Base-by-base conservation (phyloP, 2,888 invertebrate species). In the Microplitis manilae region DNA sequence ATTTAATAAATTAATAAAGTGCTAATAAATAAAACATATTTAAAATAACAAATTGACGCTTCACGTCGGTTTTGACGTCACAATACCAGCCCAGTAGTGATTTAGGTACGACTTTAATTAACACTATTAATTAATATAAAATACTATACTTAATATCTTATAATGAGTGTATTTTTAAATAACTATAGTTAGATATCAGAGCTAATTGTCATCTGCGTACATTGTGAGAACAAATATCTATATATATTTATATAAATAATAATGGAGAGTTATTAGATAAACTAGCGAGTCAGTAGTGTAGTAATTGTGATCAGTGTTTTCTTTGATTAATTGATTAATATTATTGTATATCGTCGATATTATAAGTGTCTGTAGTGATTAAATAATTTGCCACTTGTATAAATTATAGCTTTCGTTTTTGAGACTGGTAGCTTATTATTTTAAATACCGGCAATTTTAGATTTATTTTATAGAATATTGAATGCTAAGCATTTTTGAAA, bases 51-150 rank as follows among this genome's bases (percentile, higher is more conserved):
- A 80, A 83, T 80, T 83, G 84, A 87, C 84, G 86, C 86, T 88
- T 88, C 86, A 88, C 83, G 86, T 87, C 87, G 86, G 62, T 15
- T 50, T 62, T 62, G 62, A 62, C 62, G 20, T 62, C 62, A 89
- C 87, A 89, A 89, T 88, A 88, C 88, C 89, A 89, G 88, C 89
- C 89, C 89, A 86, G 87, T 90, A 90, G 88, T 88, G 83, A 87
- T 79, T 88, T 90, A 89, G 89, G 90, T 90, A 90, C 88, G 89
- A 83, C 89, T 87, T 87, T 85, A 50, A 88, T 85, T 86, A 41
- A 75, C 76, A 78, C 68, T 76, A 67, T 70, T 75, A 77, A 78
- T 64, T 62, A 77, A 30, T 30, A 30, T 30, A 30, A 30, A 30
- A 30, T 30, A 30, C 30, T 30, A 30, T 30, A 30, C 30, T 30